Evolutionary conservation across 64 coral and sea anemone species (phyloP).

Genomic region (Cladopsammia gracilis): DNA sequence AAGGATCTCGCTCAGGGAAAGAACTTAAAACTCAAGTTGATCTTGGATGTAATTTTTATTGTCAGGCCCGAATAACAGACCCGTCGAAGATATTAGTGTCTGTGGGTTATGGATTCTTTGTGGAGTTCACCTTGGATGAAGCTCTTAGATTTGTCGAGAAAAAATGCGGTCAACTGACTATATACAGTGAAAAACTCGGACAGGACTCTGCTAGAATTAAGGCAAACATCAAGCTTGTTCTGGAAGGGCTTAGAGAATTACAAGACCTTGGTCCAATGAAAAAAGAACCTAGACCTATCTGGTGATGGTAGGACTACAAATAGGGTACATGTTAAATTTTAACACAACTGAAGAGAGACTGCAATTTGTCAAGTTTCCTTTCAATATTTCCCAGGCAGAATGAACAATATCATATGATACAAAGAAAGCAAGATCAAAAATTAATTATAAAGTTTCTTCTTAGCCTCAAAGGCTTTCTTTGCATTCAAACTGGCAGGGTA

Average conservation of each 20-base stretch:
- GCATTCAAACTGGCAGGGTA: too few species aligned
- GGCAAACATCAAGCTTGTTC: conserved; percentile 89
- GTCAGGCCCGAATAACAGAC: conserved; percentile 87
- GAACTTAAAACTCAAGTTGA: conserved; percentile 89
- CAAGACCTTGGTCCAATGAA: conserved; percentile 56
- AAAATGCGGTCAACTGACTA: conserved; percentile 81
- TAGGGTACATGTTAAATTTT: too few species aligned
- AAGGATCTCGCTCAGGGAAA: conserved; percentile 44
- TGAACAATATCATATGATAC: too few species aligned
- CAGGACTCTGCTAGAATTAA: conserved; percentile 93
- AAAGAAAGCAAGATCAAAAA: too few species aligned
- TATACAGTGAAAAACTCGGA: conserved; percentile 70
- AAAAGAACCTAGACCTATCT: conserved; percentile 8
- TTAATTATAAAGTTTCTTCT: too few species aligned
- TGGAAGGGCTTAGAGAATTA: conserved; percentile 91
- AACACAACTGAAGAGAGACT: too few species aligned
- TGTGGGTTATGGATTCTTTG: conserved; percentile 97
- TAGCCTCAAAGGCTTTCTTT: too few species aligned
- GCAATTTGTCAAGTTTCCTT: too few species aligned
- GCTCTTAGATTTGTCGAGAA: conserved; percentile 91
- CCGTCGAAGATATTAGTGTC: conserved; percentile 89
- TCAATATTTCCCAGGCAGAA: too few species aligned
- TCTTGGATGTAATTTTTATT: conserved; percentile 96
- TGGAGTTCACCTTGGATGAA: conserved; percentile 96
- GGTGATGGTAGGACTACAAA: not conserved